phyloP scores from a whole-genome alignment of 2,888 invertebrate species.

The Parasteatoda lunata region DNA sequence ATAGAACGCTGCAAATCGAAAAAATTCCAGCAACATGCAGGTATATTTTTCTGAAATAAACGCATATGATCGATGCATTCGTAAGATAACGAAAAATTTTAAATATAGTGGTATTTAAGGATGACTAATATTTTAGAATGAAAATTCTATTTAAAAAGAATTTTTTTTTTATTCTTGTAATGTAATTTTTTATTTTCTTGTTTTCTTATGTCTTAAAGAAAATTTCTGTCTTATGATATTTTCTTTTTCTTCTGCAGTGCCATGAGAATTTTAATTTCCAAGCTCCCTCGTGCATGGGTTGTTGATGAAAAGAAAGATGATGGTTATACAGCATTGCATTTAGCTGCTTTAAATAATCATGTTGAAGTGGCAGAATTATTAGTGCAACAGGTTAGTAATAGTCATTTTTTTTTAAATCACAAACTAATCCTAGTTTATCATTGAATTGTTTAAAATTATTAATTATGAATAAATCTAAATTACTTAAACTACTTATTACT shows the following conservation, averaged over 20 bases:
- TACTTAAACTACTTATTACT: no score
- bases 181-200: not conserved
- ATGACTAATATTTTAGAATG: no score
- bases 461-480: no score
- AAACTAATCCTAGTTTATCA: no score
- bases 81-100: no score
- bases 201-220: not conserved
- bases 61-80: no score
- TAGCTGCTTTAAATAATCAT: constrained; percentile 97
- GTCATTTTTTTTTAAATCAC: not conserved
- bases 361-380: constrained; percentile 93
- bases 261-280: constrained; percentile 94
- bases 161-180: not conserved
- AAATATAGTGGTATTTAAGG: no score
- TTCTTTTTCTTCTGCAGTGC: constrained; percentile 79
- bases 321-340: constrained; percentile 95
- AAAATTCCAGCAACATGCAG: no score
- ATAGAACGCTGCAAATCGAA: no score
- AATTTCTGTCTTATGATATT: not conserved
- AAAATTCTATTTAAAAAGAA: no score
- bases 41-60: no score
- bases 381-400: constrained; percentile 73
- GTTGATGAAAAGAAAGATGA: constrained; percentile 99
- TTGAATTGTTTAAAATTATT: no score
- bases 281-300: constrained; percentile 95